phyloP scores from a whole-genome alignment of 2,113 vertebrate genomes.

The Alethe diademata region DNA sequence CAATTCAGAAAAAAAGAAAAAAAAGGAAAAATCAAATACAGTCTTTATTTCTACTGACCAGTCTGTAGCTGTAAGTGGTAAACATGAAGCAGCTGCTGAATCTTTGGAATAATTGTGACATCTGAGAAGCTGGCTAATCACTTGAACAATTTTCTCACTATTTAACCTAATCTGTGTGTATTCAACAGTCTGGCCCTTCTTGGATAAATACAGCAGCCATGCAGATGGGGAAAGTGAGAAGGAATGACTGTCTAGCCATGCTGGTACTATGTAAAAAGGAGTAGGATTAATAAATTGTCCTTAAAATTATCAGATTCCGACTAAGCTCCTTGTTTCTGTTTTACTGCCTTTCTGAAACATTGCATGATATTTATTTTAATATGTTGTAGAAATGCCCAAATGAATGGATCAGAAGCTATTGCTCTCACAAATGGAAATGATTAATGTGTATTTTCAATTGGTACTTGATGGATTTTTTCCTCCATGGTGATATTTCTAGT shows the following conservation, averaged over 20 bases:
- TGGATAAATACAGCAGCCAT: background rate
- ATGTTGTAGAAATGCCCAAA: background rate
- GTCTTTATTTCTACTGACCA: background rate
- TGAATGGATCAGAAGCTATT: background rate
- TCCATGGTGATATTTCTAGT: background rate
- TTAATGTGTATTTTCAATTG: background rate
- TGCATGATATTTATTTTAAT: background rate
- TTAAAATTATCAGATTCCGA: background rate
- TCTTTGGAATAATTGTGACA: background rate
- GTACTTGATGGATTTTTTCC: background rate
- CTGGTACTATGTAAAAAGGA: background rate
- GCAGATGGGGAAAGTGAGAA: background rate
- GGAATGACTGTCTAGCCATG: background rate
- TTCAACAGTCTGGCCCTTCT: background rate
- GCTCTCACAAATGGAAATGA: background rate
- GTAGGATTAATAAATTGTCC: background rate
- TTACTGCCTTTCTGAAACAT: constrained; percentile 2
- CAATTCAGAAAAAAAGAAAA: background rate
- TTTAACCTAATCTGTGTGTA: constrained; percentile 1
- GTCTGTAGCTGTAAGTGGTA: background rate
- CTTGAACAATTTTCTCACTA: background rate
- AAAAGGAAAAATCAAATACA: background rate
- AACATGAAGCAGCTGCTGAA: background rate
- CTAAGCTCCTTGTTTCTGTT: background rate
- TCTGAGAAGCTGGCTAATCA: constrained; percentile 7